phyloP scores from a whole-genome alignment of 2,797 vertebrate species.

The Setipinna tenuifilis region DNA sequence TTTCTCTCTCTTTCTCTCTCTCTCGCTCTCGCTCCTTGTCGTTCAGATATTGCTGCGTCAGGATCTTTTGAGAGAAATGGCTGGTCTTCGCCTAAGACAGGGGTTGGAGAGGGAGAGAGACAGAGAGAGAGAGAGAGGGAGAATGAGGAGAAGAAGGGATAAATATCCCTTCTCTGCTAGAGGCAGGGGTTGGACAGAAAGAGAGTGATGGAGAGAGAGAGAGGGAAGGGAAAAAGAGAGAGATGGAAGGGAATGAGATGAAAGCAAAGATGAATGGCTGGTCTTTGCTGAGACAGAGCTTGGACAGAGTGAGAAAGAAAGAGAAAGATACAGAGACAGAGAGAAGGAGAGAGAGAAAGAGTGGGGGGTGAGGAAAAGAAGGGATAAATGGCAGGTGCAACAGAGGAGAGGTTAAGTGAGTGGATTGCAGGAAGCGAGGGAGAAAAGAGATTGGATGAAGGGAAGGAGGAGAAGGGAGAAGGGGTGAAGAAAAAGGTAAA shows the following conservation, averaged over 20 bases:
- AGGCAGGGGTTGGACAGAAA: neutral
- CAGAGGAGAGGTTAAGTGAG: neutral
- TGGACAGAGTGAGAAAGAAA: too few relatives aligned
- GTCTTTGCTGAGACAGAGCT: too few relatives aligned
- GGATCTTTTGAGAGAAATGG: conserved; percentile 59
- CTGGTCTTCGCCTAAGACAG: conserved; percentile 52
- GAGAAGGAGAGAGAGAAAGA: too few relatives aligned
- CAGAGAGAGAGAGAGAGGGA: conserved; percentile 16
- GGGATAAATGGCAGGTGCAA: neutral
- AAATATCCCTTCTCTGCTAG: neutral
- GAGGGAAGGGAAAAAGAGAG: conserved; percentile 10
- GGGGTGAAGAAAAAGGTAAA: neutral
- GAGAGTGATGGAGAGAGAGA: conserved; percentile 4
- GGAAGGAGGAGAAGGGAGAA: neutral
- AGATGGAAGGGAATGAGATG: neutral
- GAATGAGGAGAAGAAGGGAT: conserved; percentile 8
- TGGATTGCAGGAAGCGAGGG: conserved; percentile 9
- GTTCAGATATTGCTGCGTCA: conserved; percentile 71
- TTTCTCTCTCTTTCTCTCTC: too few relatives aligned
- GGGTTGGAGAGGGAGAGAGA: conserved; percentile 12
- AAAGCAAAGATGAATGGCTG: too few relatives aligned
- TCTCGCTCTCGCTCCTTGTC: conserved; percentile 3
- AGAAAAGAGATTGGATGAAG: conserved; percentile 29
- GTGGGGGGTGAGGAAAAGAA: neutral
- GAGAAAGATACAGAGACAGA: too few relatives aligned